These are phyloP conservation scores for Silurus meridionalis DNA, from an alignment of 2,113 vertebrate genomes.

Conservation along the genomic window DNA sequence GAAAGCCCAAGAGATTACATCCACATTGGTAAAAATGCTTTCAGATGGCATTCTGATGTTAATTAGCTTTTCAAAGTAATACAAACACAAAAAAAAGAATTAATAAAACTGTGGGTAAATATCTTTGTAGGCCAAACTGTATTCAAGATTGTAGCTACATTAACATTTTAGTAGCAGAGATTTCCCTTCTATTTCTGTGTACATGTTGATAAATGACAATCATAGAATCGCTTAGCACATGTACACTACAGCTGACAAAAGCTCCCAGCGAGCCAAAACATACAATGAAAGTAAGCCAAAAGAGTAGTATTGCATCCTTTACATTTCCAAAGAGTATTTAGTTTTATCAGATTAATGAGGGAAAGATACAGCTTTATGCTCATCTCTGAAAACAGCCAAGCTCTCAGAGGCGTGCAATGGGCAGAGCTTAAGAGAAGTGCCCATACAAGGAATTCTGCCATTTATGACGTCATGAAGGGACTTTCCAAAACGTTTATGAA, in stretches of 20 bases:
- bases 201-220: neutral
- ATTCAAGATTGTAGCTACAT: neutral
- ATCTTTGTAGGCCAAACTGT: neutral
- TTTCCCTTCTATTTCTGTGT: neutral
- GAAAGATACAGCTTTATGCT: too few relatives aligned
- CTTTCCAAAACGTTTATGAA: too few relatives aligned
- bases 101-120: neutral
- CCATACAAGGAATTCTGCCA: too few relatives aligned
- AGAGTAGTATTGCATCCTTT: too few relatives aligned
- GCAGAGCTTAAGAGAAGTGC: too few relatives aligned
- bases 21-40: neutral
- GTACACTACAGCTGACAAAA: neutral
- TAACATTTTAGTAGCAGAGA: neutral
- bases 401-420: too few relatives aligned
- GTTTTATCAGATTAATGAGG: too few relatives aligned
- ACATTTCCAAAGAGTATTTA: too few relatives aligned
- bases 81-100: neutral
- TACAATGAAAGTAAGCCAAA: neutral
- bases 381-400: too few relatives aligned
- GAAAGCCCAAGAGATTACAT: neutral
- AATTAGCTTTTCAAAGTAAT: neutral
- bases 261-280: neutral
- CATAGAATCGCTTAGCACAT: neutral
- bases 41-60: neutral
- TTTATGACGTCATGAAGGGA: too few relatives aligned